phyloP scores from a whole-genome alignment of 2,113 vertebrate genomes.

The Strix uralensis region DNA sequence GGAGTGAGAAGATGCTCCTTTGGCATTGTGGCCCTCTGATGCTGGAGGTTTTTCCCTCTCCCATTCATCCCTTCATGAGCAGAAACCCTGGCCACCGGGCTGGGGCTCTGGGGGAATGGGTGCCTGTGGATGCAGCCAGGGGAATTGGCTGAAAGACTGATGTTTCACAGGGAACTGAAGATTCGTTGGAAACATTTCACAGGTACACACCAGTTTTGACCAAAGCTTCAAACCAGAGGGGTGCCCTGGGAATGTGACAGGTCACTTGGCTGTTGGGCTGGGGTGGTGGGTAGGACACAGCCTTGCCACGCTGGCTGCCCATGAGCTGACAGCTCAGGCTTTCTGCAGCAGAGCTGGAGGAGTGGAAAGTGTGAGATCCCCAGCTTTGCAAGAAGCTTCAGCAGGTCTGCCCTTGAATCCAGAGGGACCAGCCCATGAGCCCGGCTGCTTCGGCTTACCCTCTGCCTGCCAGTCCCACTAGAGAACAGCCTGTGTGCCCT shows the following conservation, averaged over 20 bases:
- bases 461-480: background rate
- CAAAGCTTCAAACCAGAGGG: background rate
- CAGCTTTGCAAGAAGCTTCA: background rate
- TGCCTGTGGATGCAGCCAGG: background rate
- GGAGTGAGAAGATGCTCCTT: background rate
- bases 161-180: background rate
- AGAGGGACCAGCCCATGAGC: rapidly evolving
- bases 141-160: background rate
- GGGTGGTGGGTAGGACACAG: background rate
- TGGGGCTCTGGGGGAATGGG: background rate
- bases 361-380: background rate
- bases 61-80: background rate
- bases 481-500: background rate
- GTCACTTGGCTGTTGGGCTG: background rate
- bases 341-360: background rate
- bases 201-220: background rate
- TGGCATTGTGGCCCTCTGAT: background rate
- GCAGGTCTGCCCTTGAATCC: background rate
- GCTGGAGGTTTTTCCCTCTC: background rate
- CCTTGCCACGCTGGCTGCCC: rapidly evolving
- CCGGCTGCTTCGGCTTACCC: background rate
- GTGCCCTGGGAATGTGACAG: background rate
- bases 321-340: background rate
- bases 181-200: background rate
- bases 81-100: background rate